These are phyloP conservation scores for Typhlomys cinereus DNA, from an alignment of 2,113 vertebrate species.

Conservation along the genomic window DNA sequence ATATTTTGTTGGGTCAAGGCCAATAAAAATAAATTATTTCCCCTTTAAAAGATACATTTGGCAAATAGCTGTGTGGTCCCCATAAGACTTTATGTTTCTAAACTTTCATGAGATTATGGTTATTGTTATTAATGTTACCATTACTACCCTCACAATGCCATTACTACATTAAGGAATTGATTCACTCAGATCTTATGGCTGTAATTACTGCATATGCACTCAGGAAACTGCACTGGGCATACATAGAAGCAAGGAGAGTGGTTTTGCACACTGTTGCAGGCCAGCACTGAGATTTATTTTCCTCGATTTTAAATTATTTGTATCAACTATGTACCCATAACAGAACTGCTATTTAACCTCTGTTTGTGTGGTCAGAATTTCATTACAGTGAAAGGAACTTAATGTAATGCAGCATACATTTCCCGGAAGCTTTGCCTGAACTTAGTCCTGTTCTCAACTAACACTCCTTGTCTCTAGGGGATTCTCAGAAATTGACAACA, in stretches of 20 bases:
- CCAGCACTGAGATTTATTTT: conserved; percentile 46
- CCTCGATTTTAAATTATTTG: conserved; percentile 35
- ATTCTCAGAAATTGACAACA: neutral
- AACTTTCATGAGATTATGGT: conserved; percentile 71
- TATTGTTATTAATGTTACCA: conserved; percentile 70
- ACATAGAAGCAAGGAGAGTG: neutral
- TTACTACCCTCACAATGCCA: conserved; percentile 57
- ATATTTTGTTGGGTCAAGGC: conserved; percentile 68
- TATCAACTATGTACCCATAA: neutral
- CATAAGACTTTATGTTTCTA: conserved; percentile 61
- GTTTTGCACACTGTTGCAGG: neutral
- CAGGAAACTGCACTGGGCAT: neutral
- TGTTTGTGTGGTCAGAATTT: conserved; percentile 47
- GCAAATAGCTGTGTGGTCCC: conserved; percentile 55
- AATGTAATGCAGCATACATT: conserved; percentile 41
- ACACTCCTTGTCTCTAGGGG: neutral
- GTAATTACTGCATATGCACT: conserved; percentile 64
- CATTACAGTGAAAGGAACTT: conserved; percentile 42
- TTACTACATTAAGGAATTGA: conserved; percentile 61
- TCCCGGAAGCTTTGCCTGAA: neutral
- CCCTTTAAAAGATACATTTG: conserved; percentile 72
- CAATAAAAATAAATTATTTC: conserved; percentile 74
- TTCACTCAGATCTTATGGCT: conserved; percentile 67
- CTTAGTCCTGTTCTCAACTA: neutral
- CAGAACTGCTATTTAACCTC: conserved; percentile 29